Evolutionary conservation across 2,888 invertebrate species (phyloP), one percentile per base, ranked within the genome.

Genomic region (Tanytarsus gracilentus): DNA sequence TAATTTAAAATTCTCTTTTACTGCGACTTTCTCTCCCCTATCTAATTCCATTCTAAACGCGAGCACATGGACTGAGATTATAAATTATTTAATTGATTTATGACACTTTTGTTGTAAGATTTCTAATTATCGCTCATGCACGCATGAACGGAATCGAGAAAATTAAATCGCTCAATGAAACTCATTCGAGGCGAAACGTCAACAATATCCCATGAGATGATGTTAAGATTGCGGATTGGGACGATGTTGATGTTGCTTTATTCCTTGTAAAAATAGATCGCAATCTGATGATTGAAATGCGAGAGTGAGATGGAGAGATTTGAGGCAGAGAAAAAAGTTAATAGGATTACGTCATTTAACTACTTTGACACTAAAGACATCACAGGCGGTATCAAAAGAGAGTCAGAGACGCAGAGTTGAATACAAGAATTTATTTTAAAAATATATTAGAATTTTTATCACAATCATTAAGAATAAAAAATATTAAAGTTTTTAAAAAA

Each of bases 11-110:
- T 39, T 55, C 55, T 55, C 21, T 21, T 16, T 44, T 16, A 18
- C 11, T 44, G 11, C 11, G 16, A 6, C 16, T 14, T 36, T 36
- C 1, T 36, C n/a, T n/a, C n/a, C n/a, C n/a, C n/a, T n/a, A n/a
- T n/a, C n/a, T n/a, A n/a, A 33, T 11, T 11, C 33, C 33, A 33
- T 33, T 9, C n/a, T 9, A 11, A n/a, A 33, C n/a, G 33, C 33
- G 9, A 3, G n/a, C 6, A 33, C 6, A 29, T 7, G 9, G 7
- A 7, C 29, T 9, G 33, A n/a, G n/a, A 33, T 33, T 33, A 40
- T 55, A 55, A 55, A 55, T 55, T 55, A 55, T 44, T 58, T 58
- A 58, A 58, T 58, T 58, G 58, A 58, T 58, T 58, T 58, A 58
- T 58, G 58, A 48, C 48, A 58, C 58, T 58, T 58, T 48, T 39